Conservation (phyloP, 2,113 vertebrate genomes). For the Caloenas nicobarica region DNA sequence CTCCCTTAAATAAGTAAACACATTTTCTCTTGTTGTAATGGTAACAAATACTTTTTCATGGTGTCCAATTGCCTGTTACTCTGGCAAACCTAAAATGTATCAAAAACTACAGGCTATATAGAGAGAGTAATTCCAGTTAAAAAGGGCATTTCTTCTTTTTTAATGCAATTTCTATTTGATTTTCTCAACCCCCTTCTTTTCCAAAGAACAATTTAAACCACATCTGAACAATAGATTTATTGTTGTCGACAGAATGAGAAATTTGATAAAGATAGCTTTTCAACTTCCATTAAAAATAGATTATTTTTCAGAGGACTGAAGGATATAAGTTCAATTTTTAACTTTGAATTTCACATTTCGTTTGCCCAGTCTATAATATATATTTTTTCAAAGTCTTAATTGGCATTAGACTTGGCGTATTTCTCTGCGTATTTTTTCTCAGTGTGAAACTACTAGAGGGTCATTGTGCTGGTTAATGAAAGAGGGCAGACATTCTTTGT, state of each 20-base stretch:
- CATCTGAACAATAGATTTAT: slow-evolving; percentile 41
- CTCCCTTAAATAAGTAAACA: not conserved
- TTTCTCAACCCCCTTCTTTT: not conserved
- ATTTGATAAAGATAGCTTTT: slow-evolving; percentile 35
- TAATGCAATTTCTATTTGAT: slow-evolving; percentile 25
- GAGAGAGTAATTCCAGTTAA: not conserved
- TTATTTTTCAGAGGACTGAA: slow-evolving; percentile 1
- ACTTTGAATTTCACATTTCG: not conserved
- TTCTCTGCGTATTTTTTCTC: slow-evolving; percentile 15
- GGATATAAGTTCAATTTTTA: not conserved
- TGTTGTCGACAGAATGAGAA: slow-evolving; percentile 3
- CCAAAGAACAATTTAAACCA: slow-evolving; percentile 15
- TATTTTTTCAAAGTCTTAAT: not conserved
- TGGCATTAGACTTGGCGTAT: not conserved
- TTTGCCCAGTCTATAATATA: not conserved
- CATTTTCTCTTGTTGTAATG: not conserved
- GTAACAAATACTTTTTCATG: slow-evolving; percentile 1
- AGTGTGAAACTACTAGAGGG: not conserved
- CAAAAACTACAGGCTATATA: not conserved
- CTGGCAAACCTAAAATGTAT: not conserved
- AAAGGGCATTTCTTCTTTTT: slow-evolving; percentile 26
- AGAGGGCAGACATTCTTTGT: not conserved
- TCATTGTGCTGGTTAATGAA: slow-evolving; percentile 20
- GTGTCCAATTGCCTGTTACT: not conserved
- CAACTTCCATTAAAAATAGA: slow-evolving; percentile 3